phyloP scores from a whole-genome alignment of 2,797 vertebrate species.

The Enteromius treurensis region DNA sequence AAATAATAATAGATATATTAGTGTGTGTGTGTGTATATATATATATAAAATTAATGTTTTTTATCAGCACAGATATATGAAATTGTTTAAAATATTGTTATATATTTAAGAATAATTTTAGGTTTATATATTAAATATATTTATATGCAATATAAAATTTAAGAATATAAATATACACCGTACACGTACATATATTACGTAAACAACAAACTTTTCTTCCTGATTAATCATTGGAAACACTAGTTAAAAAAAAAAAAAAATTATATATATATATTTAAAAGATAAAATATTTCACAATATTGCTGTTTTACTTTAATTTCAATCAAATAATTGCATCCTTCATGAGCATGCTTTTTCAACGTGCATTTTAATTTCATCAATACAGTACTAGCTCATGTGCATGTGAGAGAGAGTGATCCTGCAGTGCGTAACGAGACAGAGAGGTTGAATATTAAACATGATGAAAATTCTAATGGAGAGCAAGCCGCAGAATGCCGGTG shows the following conservation, averaged over 20 bases:
- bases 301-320: not conserved
- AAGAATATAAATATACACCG: too few species aligned
- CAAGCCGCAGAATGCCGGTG: conserved; percentile 62
- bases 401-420: conserved; percentile 17
- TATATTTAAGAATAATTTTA: too few species aligned
- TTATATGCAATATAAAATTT: too few species aligned
- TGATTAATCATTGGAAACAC: not conserved
- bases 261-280: too few species aligned
- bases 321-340: not conserved
- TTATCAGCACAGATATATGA: too few species aligned
- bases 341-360: not conserved
- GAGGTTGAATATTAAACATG: conserved; percentile 65
- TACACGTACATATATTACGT: too few species aligned
- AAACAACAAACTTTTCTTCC: too few species aligned
- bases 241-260: too few species aligned
- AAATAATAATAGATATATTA: too few species aligned
- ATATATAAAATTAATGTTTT: not conserved
- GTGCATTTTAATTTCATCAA: not conserved
- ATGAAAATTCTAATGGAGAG: conserved; percentile 64
- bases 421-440: conserved; percentile 55
- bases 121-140: too few species aligned
- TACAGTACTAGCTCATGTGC: not conserved
- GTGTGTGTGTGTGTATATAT: too few species aligned
- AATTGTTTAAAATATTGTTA: too few species aligned
- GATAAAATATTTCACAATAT: not conserved